Evolutionary conservation across 2,888 invertebrate genomes (phyloP), one percentile per base, ranked within the genome.

Genomic region (Protodeltote pygarga): DNA sequence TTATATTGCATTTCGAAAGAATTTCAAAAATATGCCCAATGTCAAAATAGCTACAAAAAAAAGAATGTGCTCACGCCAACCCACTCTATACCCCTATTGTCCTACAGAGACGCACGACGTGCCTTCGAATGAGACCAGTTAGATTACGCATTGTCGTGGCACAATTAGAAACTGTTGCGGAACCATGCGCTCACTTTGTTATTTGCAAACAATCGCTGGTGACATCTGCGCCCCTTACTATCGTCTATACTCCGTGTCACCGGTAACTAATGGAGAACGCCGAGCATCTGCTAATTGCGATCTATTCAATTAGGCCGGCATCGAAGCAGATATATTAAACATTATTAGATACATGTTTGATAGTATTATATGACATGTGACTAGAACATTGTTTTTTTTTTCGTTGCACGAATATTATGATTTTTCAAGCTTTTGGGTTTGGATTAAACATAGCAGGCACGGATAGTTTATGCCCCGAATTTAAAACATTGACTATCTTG

Each of bases 141-240:
- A 87, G 90, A 92, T 89, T 89, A 92, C 86, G 84, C 82, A 89
- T 89, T 89, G 89, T 89, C 81, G 87, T 73, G 86, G 85, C 76
- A 90, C 91, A 89, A 90, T 91, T 90, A 90, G 83, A 89, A 88
- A 88, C 85, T 90, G 89, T 89, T 85, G 85, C 81, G 76, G 80
- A 72, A 70, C 81, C 78, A 80, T 70, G 76, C 71, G 79, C 76
- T 77, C 77, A 87, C 87, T 90, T 87, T 89, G 85, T 89, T 88
- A 87, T 87, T 85, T 84, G 82, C 87, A 87, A 87, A 88, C 89
- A 89, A 89, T 88, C 81, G 84, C 71, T 72, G 57, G 65, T 72
- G 81, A 83, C 91, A 89, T 90, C 90, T 90, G 90, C 85, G 80
- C 77, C 78, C 74, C 75, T 71, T 71, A 62, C 70, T 62, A 46